Base-by-base conservation (phyloP, 1,140 invertebrate species). In the Hyles vespertilio region DNA sequence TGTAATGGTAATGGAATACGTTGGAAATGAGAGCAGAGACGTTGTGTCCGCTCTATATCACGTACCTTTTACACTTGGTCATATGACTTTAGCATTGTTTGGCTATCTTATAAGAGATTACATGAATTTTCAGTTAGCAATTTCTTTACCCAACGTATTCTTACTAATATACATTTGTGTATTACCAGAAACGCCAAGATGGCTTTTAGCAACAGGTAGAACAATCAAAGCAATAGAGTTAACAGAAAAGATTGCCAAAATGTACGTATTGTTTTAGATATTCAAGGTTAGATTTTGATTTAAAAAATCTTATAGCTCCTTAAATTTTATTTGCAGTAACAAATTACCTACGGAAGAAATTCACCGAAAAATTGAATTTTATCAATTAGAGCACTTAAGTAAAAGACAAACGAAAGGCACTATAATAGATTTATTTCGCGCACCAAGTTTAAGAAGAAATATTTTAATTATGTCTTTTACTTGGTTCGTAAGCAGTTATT, bases 401-500 rank as follows among this genome's bases (percentile, higher is more conserved):
- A 22, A 34, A n/a, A 69, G 6, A 51, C 48, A 53, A 40, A 89
- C 81, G 49, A 92, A 90, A 65, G 91, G 91, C 2, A 91, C 83
- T 32, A 71, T 95, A 7, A 6, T 92, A 0, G 95, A 96, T 81
- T 83, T 96, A 12, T 93, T 96, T 67, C 83, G 91, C 48, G 95
- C 93, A 1, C 92, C 94, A 0, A 94, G 94, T 73, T 89, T 96
- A 81, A 86, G 95, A 48, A 86, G 91, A 22, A 96, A 96, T 68
- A 95, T 95, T 0, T 79, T 96, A 4, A 90, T 90, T 33, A 93
- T 95, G 76, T 91, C 91, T 40, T 92, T 93, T 63, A 91, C 91
- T 50, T 95, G 94, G 94, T 70, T 94, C 3, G 91, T 92, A 1
- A 93, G 92, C 49, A 94, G 94, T 11, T 91, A 95, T 69, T 93